A percentile compares a stretch with the other conserved stretches of the same genome.
These are phyloP conservation scores for Brachylomia viminalis DNA, from an alignment of 2,888 invertebrate genomes.

Conservation along the genomic window DNA sequence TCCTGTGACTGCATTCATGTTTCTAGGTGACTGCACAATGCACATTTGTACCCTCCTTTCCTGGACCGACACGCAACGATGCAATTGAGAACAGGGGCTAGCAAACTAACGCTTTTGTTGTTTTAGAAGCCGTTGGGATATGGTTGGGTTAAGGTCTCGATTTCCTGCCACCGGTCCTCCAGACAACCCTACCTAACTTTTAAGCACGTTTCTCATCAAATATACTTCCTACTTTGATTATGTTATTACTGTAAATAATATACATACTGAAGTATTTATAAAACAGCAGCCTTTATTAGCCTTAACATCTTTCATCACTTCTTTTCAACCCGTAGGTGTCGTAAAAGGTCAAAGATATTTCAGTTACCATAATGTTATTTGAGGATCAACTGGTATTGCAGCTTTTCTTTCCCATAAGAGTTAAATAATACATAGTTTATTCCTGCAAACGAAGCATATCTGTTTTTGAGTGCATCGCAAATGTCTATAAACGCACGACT, in stretches of 20 bases:
- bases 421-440: slow-evolving; percentile 2
- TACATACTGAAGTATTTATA: background rate
- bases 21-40: slow-evolving; percentile 31
- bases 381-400: background rate
- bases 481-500: slow-evolving; percentile 67
- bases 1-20: background rate
- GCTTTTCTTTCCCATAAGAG: slow-evolving; percentile 1
- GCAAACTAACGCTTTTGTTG: background rate
- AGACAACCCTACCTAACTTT: background rate
- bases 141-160: slow-evolving; percentile 6
- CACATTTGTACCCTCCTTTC: slow-evolving; percentile 19
- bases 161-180: background rate
- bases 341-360: slow-evolving; percentile 41
- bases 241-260: background rate
- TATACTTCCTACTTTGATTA: background rate
- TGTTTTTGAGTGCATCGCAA: slow-evolving; percentile 20
- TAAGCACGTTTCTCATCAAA: background rate
- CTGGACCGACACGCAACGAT: slow-evolving; percentile 37
- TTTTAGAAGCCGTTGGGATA: slow-evolving; percentile 1
- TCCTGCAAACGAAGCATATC: slow-evolving; percentile 4
- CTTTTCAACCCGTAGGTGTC: slow-evolving; percentile 16
- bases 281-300: slow-evolving; percentile 1
- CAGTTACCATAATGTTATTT: slow-evolving; percentile 9
- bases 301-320: slow-evolving; percentile 18
- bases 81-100: slow-evolving; percentile 22